phyloP scores from a whole-genome alignment of 1,140 invertebrate genomes.

The Ganaspis sp. region DNA sequence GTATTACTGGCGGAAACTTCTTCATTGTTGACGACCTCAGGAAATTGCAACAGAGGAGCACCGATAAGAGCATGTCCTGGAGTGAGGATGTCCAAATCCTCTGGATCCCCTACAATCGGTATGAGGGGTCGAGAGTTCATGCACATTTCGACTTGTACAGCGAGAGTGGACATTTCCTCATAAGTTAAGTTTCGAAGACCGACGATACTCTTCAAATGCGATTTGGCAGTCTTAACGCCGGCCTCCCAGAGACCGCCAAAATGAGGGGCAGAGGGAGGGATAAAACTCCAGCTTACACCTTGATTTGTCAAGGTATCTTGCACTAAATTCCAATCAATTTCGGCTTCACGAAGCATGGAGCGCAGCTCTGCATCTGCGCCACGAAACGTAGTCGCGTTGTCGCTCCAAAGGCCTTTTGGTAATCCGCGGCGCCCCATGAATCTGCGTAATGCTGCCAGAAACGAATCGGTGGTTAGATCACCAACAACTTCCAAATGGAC shows the following conservation, averaged over 20 bases:
- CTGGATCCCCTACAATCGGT: not conserved
- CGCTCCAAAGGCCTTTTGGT: slow-evolving; percentile 54
- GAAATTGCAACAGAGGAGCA: not conserved
- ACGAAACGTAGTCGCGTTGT: slow-evolving; percentile 59
- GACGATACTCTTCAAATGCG: too few relatives aligned
- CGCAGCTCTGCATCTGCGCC: slow-evolving; percentile 44
- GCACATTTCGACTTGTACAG: not conserved
- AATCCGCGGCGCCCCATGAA: slow-evolving; percentile 56
- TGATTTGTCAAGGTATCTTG: not conserved
- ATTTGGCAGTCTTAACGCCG: slow-evolving; percentile 35
- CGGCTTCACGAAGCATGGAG: not conserved
- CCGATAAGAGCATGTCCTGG: not conserved
- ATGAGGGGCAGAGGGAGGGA: slow-evolving; percentile 48
- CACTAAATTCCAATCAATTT: not conserved
- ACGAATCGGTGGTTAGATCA: slow-evolving; percentile 47
- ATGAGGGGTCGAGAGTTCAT: not conserved
- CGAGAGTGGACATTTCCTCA: not conserved
- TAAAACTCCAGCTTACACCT: slow-evolving; percentile 40
- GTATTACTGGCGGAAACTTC: not conserved
- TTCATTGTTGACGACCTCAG: not conserved
- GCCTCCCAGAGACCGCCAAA: slow-evolving; percentile 45
- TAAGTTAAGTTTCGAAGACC: too few relatives aligned
- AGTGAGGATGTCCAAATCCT: not conserved
- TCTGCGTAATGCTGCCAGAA: slow-evolving; percentile 59
- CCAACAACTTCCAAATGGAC: slow-evolving; percentile 66